Evolutionary conservation across 2,797 vertebrate genomes (phyloP), one percentile per base, ranked within the genome.

Genomic region (Podarcis lilfordi): DNA sequence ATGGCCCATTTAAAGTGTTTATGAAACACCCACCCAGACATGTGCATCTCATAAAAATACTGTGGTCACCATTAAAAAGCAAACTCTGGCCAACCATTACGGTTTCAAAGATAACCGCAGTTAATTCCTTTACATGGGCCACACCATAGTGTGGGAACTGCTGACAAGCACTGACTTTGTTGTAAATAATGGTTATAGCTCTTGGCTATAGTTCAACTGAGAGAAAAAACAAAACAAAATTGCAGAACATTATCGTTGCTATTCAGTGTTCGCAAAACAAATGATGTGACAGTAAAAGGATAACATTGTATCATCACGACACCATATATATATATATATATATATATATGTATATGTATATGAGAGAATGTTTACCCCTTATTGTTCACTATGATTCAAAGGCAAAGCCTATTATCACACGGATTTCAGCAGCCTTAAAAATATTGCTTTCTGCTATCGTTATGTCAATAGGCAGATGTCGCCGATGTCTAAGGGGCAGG

Each of bases 131-230:
- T 89, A 84, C 84, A 77, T 87, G 92, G 91, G 90, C 86, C 92
- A 91, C 94, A 93, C 82, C 87, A 93, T 81, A 89, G n/a, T 94
- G 84, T 85, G 89, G 86, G 86, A 94, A 88, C 89, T 93, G 90
- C 91, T 95, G 92, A 95, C 89, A 95, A 95, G 93, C 21, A 21
- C 82, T 88, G 89, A 55, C 84, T 89, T 80, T 89, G 50, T 91
- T n/a, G 91, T 88, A 94, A 95, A 92, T 85, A 66, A 92, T 90
- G 78, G 88, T 27, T 35, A 45, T 27, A 66, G 25, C 86, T 86
- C 87, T 96, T 92, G 82, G 88, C 83, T 76, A 23, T 35, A 10
- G 5, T 84, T 64, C 50, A 40, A 35, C 29, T 50, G 71, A 81
- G 74, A 74, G 35, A 43, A 25, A 9, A 68, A 89, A 64, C 55